These are phyloP conservation scores for Pseudoips prasinana DNA, from an alignment of 2,888 invertebrate genomes.

Conservation along the genomic window DNA sequence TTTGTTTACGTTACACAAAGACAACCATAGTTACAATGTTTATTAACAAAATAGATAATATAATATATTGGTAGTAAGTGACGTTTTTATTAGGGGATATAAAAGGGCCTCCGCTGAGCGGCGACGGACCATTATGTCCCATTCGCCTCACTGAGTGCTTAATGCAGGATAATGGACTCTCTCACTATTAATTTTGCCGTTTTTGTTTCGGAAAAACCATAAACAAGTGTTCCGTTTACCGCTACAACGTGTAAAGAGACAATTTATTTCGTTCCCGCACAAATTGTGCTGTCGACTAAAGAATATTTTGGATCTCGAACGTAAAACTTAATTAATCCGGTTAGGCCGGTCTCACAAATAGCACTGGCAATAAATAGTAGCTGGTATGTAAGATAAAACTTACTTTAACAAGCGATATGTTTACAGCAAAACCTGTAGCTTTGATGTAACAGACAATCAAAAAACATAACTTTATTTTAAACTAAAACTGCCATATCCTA, in stretches of 20 bases:
- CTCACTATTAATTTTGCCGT: conserved; percentile 69
- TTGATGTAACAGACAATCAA: no score
- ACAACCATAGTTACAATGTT: conserved; percentile 6
- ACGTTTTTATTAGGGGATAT: conserved; percentile 62
- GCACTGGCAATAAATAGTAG: no score
- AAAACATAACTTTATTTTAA: no score
- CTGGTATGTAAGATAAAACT: no score
- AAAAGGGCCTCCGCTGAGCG: conserved; percentile 50
- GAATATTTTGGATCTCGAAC: no score
- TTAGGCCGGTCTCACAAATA: no score
- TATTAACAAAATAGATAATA: conserved; percentile 41
- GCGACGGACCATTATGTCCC: conserved; percentile 61
- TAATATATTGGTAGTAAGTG: conserved; percentile 47
- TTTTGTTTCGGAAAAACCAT: conserved; percentile 57
- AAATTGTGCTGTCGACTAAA: no score
- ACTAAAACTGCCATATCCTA: no score
- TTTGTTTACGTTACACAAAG: neutral
- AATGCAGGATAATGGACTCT: conserved; percentile 73
- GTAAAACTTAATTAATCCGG: no score
- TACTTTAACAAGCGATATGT: no score
- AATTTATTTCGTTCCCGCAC: conserved; percentile 13
- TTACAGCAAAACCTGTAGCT: no score
- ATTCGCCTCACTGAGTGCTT: conserved; percentile 68
- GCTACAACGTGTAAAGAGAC: conserved; percentile 21
- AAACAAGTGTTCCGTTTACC: conserved; percentile 43